Evolutionary conservation across 2,888 invertebrate genomes (phyloP).

Genomic region (Notodonta ziczac): DNA sequence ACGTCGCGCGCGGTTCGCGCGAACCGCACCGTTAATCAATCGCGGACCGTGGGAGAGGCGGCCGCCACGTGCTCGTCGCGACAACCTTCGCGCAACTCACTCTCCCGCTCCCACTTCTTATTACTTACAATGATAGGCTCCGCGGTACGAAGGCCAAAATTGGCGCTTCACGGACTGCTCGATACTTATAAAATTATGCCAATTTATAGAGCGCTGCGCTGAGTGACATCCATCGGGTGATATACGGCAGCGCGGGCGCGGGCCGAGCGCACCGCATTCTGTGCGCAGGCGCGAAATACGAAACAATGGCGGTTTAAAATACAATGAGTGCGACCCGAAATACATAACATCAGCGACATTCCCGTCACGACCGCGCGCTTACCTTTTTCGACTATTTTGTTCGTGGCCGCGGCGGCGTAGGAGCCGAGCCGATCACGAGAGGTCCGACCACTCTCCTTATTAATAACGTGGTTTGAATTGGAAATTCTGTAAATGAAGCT

Average conservation of each 20-base stretch:
- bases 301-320: slow-evolving; percentile 82
- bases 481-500: slow-evolving; percentile 52
- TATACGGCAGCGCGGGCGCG: slow-evolving; percentile 39
- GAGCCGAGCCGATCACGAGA: slow-evolving; percentile 62
- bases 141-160: background rate
- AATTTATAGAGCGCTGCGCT: slow-evolving; percentile 52
- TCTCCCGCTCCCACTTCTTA: background rate
- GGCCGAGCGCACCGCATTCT: slow-evolving; percentile 41
- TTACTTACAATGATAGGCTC: background rate
- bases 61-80: background rate
- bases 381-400: slow-evolving; percentile 80
- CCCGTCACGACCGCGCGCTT: slow-evolving; percentile 78
- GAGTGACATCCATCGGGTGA: slow-evolving; percentile 48
- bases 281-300: slow-evolving; percentile 75
- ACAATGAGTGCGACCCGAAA: slow-evolving; percentile 79
- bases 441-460: slow-evolving; percentile 64
- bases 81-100: background rate
- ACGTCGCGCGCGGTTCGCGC: slow-evolving; percentile 56
- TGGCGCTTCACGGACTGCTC: background rate
- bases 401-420: slow-evolving; percentile 51
- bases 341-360: slow-evolving; percentile 75
- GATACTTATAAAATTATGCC: slow-evolving; percentile 16
- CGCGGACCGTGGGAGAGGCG: slow-evolving; percentile 63
- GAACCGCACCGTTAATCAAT: slow-evolving; percentile 70
- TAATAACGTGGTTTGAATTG: slow-evolving; percentile 78